Conservation (phyloP, 1,140 invertebrate species). For the Ostrea edulis region DNA sequence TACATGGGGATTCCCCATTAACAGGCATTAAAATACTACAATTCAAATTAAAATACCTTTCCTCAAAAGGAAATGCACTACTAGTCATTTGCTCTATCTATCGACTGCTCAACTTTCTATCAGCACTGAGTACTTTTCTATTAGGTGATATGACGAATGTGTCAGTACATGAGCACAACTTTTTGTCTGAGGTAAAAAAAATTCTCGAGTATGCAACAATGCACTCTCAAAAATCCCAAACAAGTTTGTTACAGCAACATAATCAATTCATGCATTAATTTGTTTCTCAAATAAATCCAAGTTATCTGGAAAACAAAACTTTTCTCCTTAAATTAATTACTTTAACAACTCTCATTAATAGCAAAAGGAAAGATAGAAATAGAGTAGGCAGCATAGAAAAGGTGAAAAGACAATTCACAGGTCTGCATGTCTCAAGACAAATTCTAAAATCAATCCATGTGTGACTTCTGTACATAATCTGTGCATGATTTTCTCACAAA, state of each 20-base stretch:
- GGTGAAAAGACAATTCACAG: neutral
- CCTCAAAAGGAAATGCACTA: neutral
- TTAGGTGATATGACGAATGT: neutral
- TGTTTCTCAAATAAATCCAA: neutral
- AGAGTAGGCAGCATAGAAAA: neutral
- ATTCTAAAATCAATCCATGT: neutral
- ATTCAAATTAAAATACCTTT: neutral
- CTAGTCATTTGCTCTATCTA: neutral
- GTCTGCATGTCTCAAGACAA: neutral
- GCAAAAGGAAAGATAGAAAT: neutral
- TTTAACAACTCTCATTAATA: too few relatives aligned
- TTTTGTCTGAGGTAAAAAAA: slow-evolving; percentile 13
- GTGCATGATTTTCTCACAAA: slow-evolving; percentile 1
- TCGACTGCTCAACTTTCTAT: neutral
- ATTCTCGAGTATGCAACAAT: neutral
- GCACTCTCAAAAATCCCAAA: neutral
- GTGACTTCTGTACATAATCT: neutral
- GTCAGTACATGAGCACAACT: neutral
- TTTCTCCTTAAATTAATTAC: too few relatives aligned
- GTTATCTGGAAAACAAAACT: too few relatives aligned
- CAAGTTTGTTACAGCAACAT: neutral
- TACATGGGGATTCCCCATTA: neutral
- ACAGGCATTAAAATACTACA: neutral
- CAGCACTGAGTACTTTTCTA: neutral
- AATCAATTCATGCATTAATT: neutral